Percentiles rank a stretch among this genome's conserved stretches.
Conservation (phyloP, 2,113 vertebrate genomes). For the Todiramphus saurophagus region DNA sequence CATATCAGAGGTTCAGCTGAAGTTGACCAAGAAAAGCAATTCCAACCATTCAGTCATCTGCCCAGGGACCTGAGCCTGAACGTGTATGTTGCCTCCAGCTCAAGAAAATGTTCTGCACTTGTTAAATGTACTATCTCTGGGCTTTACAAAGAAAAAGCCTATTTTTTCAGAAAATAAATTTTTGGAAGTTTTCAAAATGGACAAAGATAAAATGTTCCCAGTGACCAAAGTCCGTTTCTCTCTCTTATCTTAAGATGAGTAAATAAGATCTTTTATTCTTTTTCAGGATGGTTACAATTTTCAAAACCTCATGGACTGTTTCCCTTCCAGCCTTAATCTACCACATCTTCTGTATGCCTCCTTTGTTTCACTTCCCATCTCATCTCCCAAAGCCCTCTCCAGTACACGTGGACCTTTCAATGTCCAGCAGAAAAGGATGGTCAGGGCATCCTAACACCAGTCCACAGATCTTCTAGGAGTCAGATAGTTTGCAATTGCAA, state of each 20-base stretch:
- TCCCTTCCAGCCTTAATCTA: background rate
- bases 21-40: background rate
- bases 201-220: background rate
- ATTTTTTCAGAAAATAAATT: background rate
- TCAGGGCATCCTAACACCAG: background rate
- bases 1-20: background rate
- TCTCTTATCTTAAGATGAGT: background rate
- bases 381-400: background rate
- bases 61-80: rapidly evolving
- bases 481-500: background rate
- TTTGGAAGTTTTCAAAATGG: background rate
- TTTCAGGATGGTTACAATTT: background rate
- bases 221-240: background rate
- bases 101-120: background rate
- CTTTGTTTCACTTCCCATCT: background rate
- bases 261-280: background rate
- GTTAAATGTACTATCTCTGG: background rate
- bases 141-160: background rate
- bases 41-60: background rate
- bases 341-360: background rate
- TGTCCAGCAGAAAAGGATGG: background rate
- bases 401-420: rapidly evolving
- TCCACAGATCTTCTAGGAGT: background rate
- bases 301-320: background rate
- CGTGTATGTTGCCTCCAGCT: background rate